Percentiles rank a stretch among this genome's conserved stretches.
Conservation (phyloP, 2,113 vertebrate genomes). For the Dinomys branickii region DNA sequence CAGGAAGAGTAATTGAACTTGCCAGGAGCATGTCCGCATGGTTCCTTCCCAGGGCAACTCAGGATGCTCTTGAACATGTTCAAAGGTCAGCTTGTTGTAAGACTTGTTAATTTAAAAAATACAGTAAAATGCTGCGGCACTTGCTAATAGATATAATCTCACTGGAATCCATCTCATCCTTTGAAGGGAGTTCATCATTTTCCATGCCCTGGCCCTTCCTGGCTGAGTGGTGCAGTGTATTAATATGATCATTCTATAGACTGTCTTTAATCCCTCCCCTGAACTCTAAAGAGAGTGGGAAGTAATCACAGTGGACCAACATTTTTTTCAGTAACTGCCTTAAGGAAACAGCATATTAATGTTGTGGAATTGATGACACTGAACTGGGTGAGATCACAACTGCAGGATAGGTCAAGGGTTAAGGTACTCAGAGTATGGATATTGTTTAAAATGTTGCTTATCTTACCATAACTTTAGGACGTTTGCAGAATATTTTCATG, state of each 20-base stretch:
- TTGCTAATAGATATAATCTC: slow-evolving; percentile 92
- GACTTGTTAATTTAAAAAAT: slow-evolving; percentile 95
- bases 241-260: not conserved
- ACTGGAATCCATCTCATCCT: slow-evolving; percentile 97
- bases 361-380: not conserved
- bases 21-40: slow-evolving; percentile 87
- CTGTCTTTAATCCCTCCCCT: not conserved
- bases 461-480: not conserved
- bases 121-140: slow-evolving; percentile 92
- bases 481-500: slow-evolving; percentile 52
- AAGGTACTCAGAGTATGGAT: not conserved
- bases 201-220: slow-evolving; percentile 94
- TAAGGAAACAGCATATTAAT: slow-evolving; percentile 54
- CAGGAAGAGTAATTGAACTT: slow-evolving; percentile 90
- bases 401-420: slow-evolving; percentile 60
- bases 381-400: slow-evolving; percentile 40
- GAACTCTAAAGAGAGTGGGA: not conserved
- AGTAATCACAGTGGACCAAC: not conserved
- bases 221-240: not conserved
- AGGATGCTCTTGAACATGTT: slow-evolving; percentile 89
- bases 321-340: slow-evolving; percentile 22
- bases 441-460: slow-evolving; percentile 60
- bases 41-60: slow-evolving; percentile 85
- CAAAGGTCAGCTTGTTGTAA: slow-evolving; percentile 92
- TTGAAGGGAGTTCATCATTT: slow-evolving; percentile 99